Percentiles rank a stretch among this genome's conserved stretches.
These are phyloP conservation scores for Nixonia krombeini DNA, from an alignment of 1,140 invertebrate genomes.

Conservation along the genomic window DNA sequence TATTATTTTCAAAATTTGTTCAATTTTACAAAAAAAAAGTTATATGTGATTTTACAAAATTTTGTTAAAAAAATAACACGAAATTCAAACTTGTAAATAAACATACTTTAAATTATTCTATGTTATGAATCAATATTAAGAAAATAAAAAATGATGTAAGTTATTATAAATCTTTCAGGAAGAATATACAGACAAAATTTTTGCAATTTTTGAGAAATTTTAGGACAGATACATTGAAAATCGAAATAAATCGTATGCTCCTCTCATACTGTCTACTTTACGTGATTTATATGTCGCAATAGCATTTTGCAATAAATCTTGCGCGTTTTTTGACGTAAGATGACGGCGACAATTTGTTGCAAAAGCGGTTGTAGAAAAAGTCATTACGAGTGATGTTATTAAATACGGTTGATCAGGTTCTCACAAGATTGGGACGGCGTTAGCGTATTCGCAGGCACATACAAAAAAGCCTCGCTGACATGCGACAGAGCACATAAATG, in stretches of 20 bases:
- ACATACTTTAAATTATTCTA: background rate
- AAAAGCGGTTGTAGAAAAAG: too few species aligned
- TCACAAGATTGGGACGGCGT: slow-evolving; percentile 23
- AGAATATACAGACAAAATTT: too few species aligned
- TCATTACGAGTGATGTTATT: background rate
- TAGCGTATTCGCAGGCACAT: too few species aligned
- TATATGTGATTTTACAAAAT: too few species aligned
- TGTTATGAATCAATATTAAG: background rate
- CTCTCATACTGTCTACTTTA: background rate
- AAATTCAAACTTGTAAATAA: too few species aligned
- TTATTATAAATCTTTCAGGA: too few species aligned
- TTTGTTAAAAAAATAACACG: too few species aligned
- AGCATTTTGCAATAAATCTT: slow-evolving; percentile 20
- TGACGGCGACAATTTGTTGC: too few species aligned
- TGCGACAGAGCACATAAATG: slow-evolving; percentile 23
- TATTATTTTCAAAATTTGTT: too few species aligned
- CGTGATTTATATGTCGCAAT: slow-evolving; percentile 18
- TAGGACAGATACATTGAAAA: background rate
- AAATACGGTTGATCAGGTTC: background rate
- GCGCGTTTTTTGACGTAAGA: slow-evolving; percentile 35
- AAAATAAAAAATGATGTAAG: too few species aligned
- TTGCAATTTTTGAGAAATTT: too few species aligned
- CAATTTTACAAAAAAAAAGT: too few species aligned
- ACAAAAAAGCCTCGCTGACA: slow-evolving; percentile 27
- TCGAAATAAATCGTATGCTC: background rate